Evolutionary conservation across 1,140 invertebrate species (phyloP), one percentile per base, ranked within the genome.

Genomic region (Atta colombica): DNA sequence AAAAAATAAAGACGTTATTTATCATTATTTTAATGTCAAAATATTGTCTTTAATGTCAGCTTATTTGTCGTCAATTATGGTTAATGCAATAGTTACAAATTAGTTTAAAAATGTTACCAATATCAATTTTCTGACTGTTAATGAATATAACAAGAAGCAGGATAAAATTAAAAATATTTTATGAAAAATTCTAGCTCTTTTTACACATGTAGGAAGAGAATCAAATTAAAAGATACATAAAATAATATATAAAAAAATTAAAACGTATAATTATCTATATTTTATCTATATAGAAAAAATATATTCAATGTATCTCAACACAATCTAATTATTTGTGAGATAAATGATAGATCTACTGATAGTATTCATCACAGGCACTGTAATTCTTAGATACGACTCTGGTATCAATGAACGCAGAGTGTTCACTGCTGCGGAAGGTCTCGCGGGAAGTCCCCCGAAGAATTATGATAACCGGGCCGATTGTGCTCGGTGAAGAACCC

Each of bases 391-490:
- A 14, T 84, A 84, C 80, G 28, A 75, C 4, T 63, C 80, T 84
- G 80, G 18, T 25, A 35, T 25, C 53, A 60, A 84, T 71, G 82
- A 82, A 89, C 63, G 74, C 14, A 6, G 10, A 87, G 74, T 58
- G 51, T 45, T 60, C 25, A 53, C 45, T 12, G 51, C 75, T 25
- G 58, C 58, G 71, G 85, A 78, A 90, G 51, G 65, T 71, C 91
- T 88, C 63, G 68, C 25, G 68, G 84, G 87, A 84, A 90, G 68
- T 68, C 86, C 69, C 80, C 77, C 39, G 69, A 81, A 28, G 45
- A 74, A 61, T 12, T 66, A 80, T 81, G 55, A 86, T 75, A 84
- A 72, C 12, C 49, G 85, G 51, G 25, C 69, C 74, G 82, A 78
- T 88, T 68, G 53, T 69, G 66, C 68, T 74, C 63, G 87, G 55